A percentile compares a stretch with the other conserved stretches of the same genome.
phyloP scores from a whole-genome alignment of 2,888 invertebrate species.

The Megalurothrips usitatus region DNA sequence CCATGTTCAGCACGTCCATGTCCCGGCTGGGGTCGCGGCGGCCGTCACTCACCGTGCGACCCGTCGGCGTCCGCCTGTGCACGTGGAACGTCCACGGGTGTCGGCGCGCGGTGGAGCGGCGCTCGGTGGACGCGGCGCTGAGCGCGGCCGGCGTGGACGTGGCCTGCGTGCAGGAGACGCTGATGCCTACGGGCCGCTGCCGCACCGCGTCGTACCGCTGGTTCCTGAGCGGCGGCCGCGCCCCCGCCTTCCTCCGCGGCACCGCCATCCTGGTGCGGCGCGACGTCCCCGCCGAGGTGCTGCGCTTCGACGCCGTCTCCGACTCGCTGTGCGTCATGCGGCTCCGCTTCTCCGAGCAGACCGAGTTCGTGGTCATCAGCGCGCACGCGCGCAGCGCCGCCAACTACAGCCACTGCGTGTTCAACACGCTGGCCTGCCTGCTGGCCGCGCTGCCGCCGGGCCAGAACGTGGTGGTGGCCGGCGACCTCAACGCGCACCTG shows the following conservation, averaged over 20 bases:
- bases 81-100: slow-evolving; percentile 19
- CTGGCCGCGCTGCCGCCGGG: slow-evolving; percentile 12
- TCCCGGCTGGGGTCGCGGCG: background rate
- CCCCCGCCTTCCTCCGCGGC: slow-evolving; percentile 11
- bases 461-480: slow-evolving; percentile 1
- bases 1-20: too few relatives aligned
- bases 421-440: slow-evolving; percentile 20
- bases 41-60: background rate
- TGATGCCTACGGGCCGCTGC: slow-evolving; percentile 14
- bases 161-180: slow-evolving; percentile 16
- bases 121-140: slow-evolving; percentile 21
- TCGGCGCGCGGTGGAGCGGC: slow-evolving; percentile 9
- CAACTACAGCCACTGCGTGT: slow-evolving; percentile 23
- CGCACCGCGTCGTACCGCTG: background rate
- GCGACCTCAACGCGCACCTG: slow-evolving; percentile 20
- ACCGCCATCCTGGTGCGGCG: slow-evolving; percentile 15
- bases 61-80: slow-evolving; percentile 11
- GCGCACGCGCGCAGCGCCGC: slow-evolving; percentile 20
- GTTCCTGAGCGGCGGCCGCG: slow-evolving; percentile 12
- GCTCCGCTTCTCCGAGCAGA: background rate
- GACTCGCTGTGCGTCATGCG: slow-evolving; percentile 7
- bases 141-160: slow-evolving; percentile 14
- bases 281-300: slow-evolving; percentile 7
- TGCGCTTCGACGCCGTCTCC: slow-evolving; percentile 18
- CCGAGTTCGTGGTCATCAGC: slow-evolving; percentile 19